A percentile compares a stretch with the other conserved stretches of the same genome.
Evolutionary conservation across 2,797 vertebrate genomes (phyloP).

Genomic region (Peromyscus nudipes): DNA sequence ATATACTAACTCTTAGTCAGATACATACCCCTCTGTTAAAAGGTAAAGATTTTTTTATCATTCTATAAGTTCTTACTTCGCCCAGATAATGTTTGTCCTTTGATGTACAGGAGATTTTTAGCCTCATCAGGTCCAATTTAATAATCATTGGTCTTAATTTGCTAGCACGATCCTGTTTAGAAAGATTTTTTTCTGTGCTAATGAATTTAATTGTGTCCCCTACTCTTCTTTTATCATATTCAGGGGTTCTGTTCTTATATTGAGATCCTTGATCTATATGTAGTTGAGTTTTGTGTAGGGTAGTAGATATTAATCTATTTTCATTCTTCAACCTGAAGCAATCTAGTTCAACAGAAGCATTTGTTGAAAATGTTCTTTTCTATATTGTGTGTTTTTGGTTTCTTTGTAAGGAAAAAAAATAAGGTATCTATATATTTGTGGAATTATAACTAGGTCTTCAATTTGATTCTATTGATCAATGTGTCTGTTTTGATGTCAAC

Average conservation of each 20-base stretch:
- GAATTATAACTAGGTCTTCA: neutral
- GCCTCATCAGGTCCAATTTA: neutral
- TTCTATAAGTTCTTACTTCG: neutral
- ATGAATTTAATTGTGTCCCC: neutral
- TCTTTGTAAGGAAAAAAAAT: neutral
- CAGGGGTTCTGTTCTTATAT: neutral
- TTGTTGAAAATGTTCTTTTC: neutral
- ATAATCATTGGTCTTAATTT: neutral
- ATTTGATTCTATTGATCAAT: neutral
- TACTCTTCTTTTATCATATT: neutral
- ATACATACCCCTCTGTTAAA: neutral
- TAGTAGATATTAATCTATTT: neutral
- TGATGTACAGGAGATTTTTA: neutral
- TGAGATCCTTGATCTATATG: neutral
- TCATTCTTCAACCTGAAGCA: neutral
- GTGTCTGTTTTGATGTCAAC: neutral
- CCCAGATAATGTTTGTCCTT: neutral
- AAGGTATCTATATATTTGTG: no score
- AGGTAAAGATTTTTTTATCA: neutral
- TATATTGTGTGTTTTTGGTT: neutral
- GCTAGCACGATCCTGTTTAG: no score
- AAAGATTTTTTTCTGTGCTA: neutral
- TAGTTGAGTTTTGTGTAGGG: neutral
- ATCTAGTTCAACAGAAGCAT: neutral
- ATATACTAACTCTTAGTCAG: neutral